Percentiles rank a stretch among this genome's conserved stretches.
phyloP scores from a whole-genome alignment of 2,113 vertebrate genomes.

The Helogale parvula region DNA sequence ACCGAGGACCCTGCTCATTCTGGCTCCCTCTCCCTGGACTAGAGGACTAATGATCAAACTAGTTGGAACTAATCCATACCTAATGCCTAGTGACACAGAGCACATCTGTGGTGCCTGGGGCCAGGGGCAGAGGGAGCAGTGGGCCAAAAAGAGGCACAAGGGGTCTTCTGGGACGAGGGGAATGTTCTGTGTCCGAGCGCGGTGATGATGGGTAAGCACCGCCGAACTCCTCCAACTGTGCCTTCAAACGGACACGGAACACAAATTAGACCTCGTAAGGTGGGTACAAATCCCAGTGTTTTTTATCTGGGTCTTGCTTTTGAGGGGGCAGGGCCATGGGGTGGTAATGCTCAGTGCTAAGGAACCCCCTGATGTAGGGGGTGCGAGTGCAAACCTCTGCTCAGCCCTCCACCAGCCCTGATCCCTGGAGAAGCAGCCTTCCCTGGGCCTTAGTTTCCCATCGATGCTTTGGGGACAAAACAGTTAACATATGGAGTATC shows the following conservation, averaged over 20 bases:
- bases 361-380: background rate
- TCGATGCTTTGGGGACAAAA: background rate
- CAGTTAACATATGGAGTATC: too few relatives aligned
- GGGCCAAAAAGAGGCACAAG: background rate
- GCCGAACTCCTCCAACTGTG: background rate
- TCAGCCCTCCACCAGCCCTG: background rate
- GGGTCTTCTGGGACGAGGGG: background rate
- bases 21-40: background rate
- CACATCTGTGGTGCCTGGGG: background rate
- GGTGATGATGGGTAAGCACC: too few relatives aligned
- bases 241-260: background rate
- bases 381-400: fast-evolving
- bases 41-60: background rate
- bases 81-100: background rate
- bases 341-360: fast-evolving
- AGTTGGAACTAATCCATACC: background rate
- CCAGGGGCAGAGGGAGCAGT: background rate
- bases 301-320: background rate
- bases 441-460: background rate
- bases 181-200: background rate
- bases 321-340: background rate
- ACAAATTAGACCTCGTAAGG: background rate
- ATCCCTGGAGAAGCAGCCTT: too few relatives aligned
- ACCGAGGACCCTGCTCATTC: background rate
- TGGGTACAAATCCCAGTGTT: fast-evolving